phyloP scores from a whole-genome alignment of 2,113 vertebrate genomes.

The Pelusios castaneus region DNA sequence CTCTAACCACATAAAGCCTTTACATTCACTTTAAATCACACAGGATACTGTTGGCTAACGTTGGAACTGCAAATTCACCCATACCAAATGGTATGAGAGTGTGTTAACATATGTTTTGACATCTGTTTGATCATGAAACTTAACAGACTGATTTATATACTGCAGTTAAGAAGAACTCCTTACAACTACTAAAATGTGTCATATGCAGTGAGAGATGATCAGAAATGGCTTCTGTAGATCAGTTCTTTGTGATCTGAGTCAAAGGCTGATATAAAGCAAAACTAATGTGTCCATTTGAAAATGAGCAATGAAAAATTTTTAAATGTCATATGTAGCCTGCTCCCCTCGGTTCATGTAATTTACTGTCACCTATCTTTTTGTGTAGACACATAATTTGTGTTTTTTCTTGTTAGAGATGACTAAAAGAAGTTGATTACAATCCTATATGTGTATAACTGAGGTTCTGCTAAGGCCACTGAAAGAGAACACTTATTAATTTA shows the following conservation, averaged over 20 bases:
- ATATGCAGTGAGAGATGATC: not conserved
- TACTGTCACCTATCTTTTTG: too few relatives aligned
- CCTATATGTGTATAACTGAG: too few relatives aligned
- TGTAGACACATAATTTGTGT: too few relatives aligned
- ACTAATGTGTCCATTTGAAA: not conserved
- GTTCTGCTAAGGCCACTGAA: too few relatives aligned
- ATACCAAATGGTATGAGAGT: not conserved
- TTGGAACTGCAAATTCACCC: not conserved
- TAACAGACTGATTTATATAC: slow-evolving; percentile 3
- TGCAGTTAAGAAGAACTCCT: not conserved
- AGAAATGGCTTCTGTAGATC: not conserved
- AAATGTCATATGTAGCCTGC: not conserved
- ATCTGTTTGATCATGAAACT: slow-evolving; percentile 20
- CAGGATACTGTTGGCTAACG: not conserved
- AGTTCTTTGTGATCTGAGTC: not conserved
- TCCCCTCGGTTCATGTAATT: not conserved
- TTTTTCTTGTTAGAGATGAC: too few relatives aligned
- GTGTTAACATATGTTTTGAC: slow-evolving; percentile 9
- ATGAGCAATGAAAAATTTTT: not conserved
- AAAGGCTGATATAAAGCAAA: not conserved
- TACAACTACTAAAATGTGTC: not conserved
- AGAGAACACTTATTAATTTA: not conserved
- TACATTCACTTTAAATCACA: not conserved
- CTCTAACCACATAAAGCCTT: too few relatives aligned
- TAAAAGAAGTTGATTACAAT: too few relatives aligned